Conservation (phyloP, 2,797 vertebrate species). For the Rhinatrema bivittatum region DNA sequence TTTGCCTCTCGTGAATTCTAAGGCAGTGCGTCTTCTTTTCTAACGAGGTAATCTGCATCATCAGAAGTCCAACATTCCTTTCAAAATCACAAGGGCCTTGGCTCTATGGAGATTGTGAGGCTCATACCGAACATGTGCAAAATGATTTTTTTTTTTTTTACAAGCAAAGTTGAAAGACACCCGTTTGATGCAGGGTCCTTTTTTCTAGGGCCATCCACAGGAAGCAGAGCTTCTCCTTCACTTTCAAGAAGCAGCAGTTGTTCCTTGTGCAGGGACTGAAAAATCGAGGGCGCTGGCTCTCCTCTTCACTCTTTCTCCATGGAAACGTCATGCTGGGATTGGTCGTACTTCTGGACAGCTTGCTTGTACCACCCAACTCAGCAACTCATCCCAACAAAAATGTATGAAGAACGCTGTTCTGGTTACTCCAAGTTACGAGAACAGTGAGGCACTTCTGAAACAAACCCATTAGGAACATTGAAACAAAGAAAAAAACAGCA, state of each 20-base stretch:
- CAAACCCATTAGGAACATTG: slow-evolving; percentile 85
- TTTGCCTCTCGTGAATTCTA: slow-evolving; percentile 17
- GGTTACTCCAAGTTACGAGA: slow-evolving; percentile 90
- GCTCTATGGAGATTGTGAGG: slow-evolving; percentile 54
- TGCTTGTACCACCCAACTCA: slow-evolving; percentile 55
- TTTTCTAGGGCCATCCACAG: slow-evolving; percentile 41
- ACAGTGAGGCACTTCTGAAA: slow-evolving; percentile 99
- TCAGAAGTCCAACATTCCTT: slow-evolving; percentile 32
- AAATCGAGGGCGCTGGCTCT: slow-evolving; percentile 30
- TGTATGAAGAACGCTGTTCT: slow-evolving; percentile 76
- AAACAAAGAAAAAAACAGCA: slow-evolving; percentile 63
- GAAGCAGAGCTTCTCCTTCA: slow-evolving; percentile 40
- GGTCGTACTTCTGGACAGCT: slow-evolving; percentile 46
- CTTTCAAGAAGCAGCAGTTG: slow-evolving; percentile 25
- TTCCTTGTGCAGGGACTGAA: slow-evolving; percentile 39
- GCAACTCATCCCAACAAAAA: slow-evolving; percentile 57
- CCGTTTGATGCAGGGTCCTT: slow-evolving; percentile 55
- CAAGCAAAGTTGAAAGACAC: slow-evolving; percentile 64
- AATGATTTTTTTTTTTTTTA: slow-evolving; percentile 52
- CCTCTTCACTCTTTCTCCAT: too few species aligned
- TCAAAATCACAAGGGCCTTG: slow-evolving; percentile 45
- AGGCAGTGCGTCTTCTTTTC: slow-evolving; percentile 35
- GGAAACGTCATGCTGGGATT: too few species aligned
- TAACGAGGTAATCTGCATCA: slow-evolving; percentile 20
- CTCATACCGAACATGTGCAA: slow-evolving; percentile 64